Evolutionary conservation across 2,888 invertebrate species (phyloP).

Genomic region (Lydus trimaculatus): DNA sequence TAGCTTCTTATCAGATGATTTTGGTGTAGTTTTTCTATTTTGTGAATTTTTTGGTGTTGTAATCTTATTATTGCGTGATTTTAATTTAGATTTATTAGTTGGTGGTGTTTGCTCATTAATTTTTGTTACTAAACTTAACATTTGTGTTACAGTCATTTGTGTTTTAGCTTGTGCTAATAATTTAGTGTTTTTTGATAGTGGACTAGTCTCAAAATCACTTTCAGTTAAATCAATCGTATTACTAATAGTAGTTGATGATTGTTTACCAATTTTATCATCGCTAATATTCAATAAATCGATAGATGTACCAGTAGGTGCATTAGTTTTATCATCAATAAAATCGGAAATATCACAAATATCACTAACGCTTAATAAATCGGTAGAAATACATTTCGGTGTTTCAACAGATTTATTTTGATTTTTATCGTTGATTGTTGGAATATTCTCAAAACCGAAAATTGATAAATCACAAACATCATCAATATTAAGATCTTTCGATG

Average conservation of each 20-base stretch:
- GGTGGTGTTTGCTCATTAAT: slow-evolving; percentile 2
- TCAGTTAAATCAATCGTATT: slow-evolving; percentile 19
- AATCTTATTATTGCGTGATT: slow-evolving; percentile 9
- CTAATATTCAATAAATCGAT: not conserved
- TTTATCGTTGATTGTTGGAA: slow-evolving; percentile 10
- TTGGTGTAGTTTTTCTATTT: slow-evolving; percentile 19
- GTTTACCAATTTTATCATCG: not conserved
- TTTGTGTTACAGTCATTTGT: slow-evolving; percentile 41
- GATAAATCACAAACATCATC: slow-evolving; percentile 42
- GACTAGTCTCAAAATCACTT: slow-evolving; percentile 27
- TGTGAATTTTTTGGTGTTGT: slow-evolving; percentile 9
- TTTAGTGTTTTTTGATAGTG: slow-evolving; percentile 1
- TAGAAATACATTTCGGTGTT: not conserved
- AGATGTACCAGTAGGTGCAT: not conserved
- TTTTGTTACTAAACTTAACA: slow-evolving; percentile 58
- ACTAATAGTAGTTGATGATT: not conserved
- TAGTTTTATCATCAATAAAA: slow-evolving; percentile 5
- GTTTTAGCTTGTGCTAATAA: slow-evolving; percentile 21
- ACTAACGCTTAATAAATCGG: not conserved
- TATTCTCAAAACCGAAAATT: slow-evolving; percentile 37
- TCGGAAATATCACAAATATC: slow-evolving; percentile 6
- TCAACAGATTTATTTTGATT: slow-evolving; percentile 11
- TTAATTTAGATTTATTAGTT: slow-evolving; percentile 5
- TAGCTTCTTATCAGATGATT: slow-evolving; percentile 9
- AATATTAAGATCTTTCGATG: slow-evolving; percentile 19